Evolutionary conservation across 2,797 vertebrate species (phyloP).

Genomic region (Anisognathus igniventris): DNA sequence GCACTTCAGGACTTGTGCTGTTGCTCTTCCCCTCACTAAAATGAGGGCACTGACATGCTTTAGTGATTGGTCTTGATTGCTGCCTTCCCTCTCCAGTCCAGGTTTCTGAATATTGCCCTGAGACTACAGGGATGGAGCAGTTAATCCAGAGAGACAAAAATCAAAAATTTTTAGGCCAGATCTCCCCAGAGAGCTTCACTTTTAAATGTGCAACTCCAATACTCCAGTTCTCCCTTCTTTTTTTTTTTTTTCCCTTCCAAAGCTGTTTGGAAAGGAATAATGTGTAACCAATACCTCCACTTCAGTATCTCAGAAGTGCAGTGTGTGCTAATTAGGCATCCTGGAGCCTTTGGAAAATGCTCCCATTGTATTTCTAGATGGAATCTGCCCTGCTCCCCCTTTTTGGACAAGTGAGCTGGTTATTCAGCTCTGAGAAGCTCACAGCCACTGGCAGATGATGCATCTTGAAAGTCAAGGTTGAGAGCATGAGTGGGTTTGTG

Average conservation of each 20-base stretch:
- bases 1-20: background rate
- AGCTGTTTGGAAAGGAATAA: background rate
- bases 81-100: background rate
- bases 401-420: background rate
- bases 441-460: background rate
- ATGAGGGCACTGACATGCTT: background rate
- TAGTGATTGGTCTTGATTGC: background rate
- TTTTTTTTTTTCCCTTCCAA: background rate
- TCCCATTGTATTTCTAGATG: background rate
- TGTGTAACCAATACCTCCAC: background rate
- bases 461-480: background rate
- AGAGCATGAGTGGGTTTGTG: background rate
- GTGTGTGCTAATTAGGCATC: conserved; percentile 37
- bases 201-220: background rate
- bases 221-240: background rate
- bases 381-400: background rate
- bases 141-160: background rate
- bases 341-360: conserved; percentile 15
- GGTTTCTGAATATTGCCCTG: background rate
- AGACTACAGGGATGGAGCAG: background rate
- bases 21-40: background rate
- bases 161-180: background rate
- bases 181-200: background rate
- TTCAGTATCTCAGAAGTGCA: background rate
- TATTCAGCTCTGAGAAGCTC: background rate